Percentiles rank a stretch among this genome's conserved stretches.
Conservation (phyloP, 1,140 invertebrate species). For the Zophobas atratus region DNA sequence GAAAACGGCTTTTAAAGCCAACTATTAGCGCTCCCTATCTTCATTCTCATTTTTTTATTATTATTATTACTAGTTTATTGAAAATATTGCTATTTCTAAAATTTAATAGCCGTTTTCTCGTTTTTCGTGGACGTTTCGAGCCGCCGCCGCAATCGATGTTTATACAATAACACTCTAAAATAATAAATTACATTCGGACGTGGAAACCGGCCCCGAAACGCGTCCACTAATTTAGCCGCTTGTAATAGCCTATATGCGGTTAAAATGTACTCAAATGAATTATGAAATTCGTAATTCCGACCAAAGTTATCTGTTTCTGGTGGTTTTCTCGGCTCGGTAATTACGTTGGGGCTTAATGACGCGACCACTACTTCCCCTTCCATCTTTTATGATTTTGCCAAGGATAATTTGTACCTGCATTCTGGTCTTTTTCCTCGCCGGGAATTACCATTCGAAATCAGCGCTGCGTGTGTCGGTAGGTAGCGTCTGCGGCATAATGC, state of each 20-base stretch:
- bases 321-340: slow-evolving; percentile 35
- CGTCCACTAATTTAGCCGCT: slow-evolving; percentile 44
- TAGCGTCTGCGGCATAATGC: slow-evolving; percentile 40
- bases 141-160: slow-evolving; percentile 6
- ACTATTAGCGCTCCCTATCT: too few relatives aligned
- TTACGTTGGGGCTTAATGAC: slow-evolving; percentile 47
- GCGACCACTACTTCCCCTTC: background rate
- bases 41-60: too few relatives aligned
- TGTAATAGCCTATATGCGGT: slow-evolving; percentile 44
- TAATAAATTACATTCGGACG: slow-evolving; percentile 39
- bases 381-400: slow-evolving; percentile 17
- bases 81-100: too few relatives aligned
- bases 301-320: slow-evolving; percentile 51
- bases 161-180: slow-evolving; percentile 34
- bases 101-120: too few relatives aligned
- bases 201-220: slow-evolving; percentile 28
- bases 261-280: slow-evolving; percentile 51
- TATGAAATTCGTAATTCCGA: slow-evolving; percentile 51
- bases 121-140: too few relatives aligned
- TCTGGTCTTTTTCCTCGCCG: background rate
- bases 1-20: background rate
- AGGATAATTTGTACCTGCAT: slow-evolving; percentile 21
- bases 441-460: slow-evolving; percentile 45
- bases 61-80: too few relatives aligned
- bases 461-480: slow-evolving; percentile 5